These are phyloP conservation scores for Anadara kagoshimensis DNA, from an alignment of 1,140 invertebrate genomes.

Conservation along the genomic window DNA sequence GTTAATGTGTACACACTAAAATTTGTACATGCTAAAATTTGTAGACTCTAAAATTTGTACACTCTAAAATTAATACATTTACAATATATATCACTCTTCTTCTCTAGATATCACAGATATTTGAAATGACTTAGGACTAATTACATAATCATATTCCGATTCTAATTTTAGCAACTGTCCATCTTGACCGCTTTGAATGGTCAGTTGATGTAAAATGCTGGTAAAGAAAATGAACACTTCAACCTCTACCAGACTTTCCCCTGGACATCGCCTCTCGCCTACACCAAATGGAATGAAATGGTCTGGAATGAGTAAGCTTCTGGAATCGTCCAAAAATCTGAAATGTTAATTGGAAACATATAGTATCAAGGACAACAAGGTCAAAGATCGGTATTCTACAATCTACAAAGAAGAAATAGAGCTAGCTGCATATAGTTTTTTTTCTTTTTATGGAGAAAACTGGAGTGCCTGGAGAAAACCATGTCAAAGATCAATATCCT, in stretches of 20 bases:
- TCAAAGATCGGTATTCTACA: neutral
- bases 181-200: slow-evolving; percentile 22
- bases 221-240: slow-evolving; percentile 60
- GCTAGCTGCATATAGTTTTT: too few relatives aligned
- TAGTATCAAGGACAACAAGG: neutral
- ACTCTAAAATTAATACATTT: too few relatives aligned
- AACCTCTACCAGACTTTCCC: slow-evolving; percentile 55
- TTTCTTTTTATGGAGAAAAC: too few relatives aligned
- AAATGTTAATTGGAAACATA: slow-evolving; percentile 1
- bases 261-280: slow-evolving; percentile 55
- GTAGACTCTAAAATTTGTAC: too few relatives aligned
- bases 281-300: slow-evolving; percentile 60
- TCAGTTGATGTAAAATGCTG: slow-evolving; percentile 55
- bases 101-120: slow-evolving; percentile 43
- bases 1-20: too few relatives aligned
- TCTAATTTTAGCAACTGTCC: slow-evolving; percentile 41
- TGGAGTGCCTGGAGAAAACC: too few relatives aligned
- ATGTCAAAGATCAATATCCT: too few relatives aligned
- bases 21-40: too few relatives aligned
- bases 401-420: neutral
- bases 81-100: neutral
- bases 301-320: slow-evolving; percentile 52
- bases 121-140: slow-evolving; percentile 54
- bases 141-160: slow-evolving; percentile 46
- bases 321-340: slow-evolving; percentile 58